Evolutionary conservation across 2,888 invertebrate genomes (phyloP).

Genomic region (Nephrotoma flavescens): DNA sequence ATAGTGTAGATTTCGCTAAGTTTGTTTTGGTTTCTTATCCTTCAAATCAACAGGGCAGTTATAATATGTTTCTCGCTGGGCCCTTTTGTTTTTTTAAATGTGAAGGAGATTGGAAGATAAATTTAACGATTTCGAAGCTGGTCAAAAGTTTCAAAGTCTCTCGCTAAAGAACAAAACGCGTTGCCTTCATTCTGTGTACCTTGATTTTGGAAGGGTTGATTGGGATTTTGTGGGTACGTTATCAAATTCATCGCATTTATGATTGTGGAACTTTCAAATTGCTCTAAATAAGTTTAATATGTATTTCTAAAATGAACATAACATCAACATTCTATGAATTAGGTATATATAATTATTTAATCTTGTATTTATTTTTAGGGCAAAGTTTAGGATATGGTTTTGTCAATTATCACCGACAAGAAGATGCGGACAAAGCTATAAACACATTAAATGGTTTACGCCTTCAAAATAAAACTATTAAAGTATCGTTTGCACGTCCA

Average conservation of each 20-base stretch:
- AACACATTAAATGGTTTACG: conserved; percentile 94
- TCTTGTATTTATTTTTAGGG: conserved; percentile 35
- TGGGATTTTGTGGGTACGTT: conserved; percentile 36
- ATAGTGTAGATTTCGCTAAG: too few species aligned
- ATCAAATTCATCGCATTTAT: not conserved
- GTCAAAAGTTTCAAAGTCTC: too few species aligned
- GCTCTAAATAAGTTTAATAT: not conserved
- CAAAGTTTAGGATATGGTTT: conserved; percentile 99
- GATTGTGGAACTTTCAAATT: too few species aligned
- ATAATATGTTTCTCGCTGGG: too few species aligned
- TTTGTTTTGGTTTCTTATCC: too few species aligned
- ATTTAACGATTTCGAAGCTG: too few species aligned
- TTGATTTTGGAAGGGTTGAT: too few species aligned
- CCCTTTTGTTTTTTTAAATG: too few species aligned
- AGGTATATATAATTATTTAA: not conserved
- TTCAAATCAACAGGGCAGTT: too few species aligned
- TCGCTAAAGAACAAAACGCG: too few species aligned
- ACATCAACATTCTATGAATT: not conserved
- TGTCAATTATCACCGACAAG: conserved; percentile 95
- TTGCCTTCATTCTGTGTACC: too few species aligned
- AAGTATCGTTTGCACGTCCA: conserved; percentile 86
- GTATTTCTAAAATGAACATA: not conserved
- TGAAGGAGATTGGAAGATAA: too few species aligned
- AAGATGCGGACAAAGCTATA: conserved; percentile 98
- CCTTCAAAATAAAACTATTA: conserved; percentile 98